Percentiles rank a stretch among this genome's conserved stretches.
phyloP scores from a whole-genome alignment of 2,797 vertebrate species.

The Phoxinus dragarum region DNA sequence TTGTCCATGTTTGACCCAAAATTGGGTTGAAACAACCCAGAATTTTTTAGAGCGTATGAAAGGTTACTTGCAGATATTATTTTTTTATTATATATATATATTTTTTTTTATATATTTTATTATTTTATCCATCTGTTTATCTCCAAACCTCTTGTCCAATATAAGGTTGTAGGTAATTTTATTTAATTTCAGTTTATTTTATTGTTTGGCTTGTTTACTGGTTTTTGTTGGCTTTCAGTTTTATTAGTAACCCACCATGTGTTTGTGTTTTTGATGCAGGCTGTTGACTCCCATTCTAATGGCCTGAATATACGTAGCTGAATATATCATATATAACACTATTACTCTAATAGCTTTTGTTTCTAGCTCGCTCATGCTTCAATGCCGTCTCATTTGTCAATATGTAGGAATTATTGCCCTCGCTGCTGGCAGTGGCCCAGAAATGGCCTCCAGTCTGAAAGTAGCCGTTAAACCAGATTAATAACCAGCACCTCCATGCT shows the following conservation, averaged over 20 bases:
- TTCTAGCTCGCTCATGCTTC: slow-evolving; percentile 54
- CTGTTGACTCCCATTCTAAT: neutral
- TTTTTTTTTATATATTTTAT: no score
- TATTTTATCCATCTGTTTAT: neutral
- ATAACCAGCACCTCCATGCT: slow-evolving; percentile 65
- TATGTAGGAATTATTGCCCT: slow-evolving; percentile 68
- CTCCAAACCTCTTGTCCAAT: neutral
- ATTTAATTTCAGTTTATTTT: neutral
- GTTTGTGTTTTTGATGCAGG: slow-evolving; percentile 5
- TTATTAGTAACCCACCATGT: slow-evolving; percentile 2
- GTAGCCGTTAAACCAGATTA: slow-evolving; percentile 71
- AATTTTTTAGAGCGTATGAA: no score
- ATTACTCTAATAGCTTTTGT: slow-evolving; percentile 67
- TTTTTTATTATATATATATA: no score
- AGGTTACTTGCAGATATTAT: neutral
- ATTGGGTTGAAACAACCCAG: no score
- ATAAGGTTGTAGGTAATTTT: neutral
- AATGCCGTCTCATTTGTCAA: slow-evolving; percentile 70
- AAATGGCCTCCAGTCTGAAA: slow-evolving; percentile 51
- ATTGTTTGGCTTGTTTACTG: neutral
- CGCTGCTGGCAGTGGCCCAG: slow-evolving; percentile 63
- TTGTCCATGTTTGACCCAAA: no score
- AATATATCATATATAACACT: slow-evolving; percentile 57
- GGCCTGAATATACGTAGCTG: slow-evolving; percentile 10
- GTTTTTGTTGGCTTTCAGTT: neutral